Conservation (phyloP, 2,888 invertebrate species). For the Tetheella fluctuosa region DNA sequence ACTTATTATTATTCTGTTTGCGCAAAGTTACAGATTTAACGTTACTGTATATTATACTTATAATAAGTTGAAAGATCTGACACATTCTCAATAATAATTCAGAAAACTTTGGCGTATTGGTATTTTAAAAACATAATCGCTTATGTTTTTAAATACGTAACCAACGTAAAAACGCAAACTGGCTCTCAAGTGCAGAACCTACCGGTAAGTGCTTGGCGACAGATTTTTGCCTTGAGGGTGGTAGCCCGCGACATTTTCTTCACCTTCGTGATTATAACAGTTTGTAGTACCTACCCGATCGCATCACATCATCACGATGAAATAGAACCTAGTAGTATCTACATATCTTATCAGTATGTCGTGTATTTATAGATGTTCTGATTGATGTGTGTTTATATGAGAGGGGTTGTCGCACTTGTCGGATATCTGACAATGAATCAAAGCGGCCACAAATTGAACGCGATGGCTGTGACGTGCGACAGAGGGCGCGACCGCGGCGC, state of each 20-base stretch:
- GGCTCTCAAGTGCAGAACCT: too few relatives aligned
- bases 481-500: neutral
- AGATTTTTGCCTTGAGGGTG: too few relatives aligned
- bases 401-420: conserved; percentile 7
- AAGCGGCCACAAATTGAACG: neutral
- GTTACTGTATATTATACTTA: too few relatives aligned
- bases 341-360: neutral
- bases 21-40: neutral
- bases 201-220: too few relatives aligned
- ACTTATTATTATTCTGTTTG: neutral
- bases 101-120: neutral
- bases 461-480: neutral
- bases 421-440: conserved; percentile 3
- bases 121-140: too few relatives aligned
- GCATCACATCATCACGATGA: too few relatives aligned
- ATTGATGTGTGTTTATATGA: neutral
- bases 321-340: too few relatives aligned
- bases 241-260: too few relatives aligned
- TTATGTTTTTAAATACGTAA: too few relatives aligned
- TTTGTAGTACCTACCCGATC: too few relatives aligned
- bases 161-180: too few relatives aligned
- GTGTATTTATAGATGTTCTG: neutral
- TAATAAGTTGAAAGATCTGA: neutral
- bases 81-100: neutral
- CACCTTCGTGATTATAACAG: too few relatives aligned